Conservation (phyloP, 1,140 invertebrate species). For the Meteorus sp. region DNA sequence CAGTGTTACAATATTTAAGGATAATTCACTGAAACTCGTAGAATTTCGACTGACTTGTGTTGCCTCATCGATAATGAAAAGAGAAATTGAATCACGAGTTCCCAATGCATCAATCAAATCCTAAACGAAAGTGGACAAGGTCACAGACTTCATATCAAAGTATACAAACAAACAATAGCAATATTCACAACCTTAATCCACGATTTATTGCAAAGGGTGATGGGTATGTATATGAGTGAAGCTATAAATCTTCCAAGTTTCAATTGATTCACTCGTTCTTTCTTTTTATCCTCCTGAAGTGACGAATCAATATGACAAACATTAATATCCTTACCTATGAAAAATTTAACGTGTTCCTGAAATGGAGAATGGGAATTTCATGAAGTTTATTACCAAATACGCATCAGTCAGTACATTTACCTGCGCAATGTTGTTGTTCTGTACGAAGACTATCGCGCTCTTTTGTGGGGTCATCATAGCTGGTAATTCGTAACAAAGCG, state of each 20-base stretch:
- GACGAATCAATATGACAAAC: neutral
- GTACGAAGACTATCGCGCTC: neutral
- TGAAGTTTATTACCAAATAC: too few relatives aligned
- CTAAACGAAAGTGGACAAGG: neutral
- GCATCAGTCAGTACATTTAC: neutral
- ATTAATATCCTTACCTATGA: neutral
- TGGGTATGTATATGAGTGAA: too few relatives aligned
- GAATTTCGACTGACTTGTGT: neutral
- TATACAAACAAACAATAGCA: too few relatives aligned
- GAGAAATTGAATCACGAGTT: neutral
- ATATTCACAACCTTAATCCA: too few relatives aligned
- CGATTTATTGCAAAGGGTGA: too few relatives aligned
- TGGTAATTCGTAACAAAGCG: constrained; percentile 3
- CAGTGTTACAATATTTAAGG: neutral
- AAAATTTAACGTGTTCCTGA: neutral
- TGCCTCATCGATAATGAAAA: neutral
- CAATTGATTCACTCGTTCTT: too few relatives aligned
- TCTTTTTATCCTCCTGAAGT: neutral
- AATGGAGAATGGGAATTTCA: too few relatives aligned
- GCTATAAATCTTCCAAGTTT: too few relatives aligned
- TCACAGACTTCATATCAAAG: too few relatives aligned
- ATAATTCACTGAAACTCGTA: neutral
- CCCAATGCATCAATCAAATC: neutral
- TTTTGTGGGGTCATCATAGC: neutral
- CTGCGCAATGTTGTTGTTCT: neutral